These are phyloP conservation scores for Apodemia hepburni DNA, from an alignment of 2,888 invertebrate species.

Conservation along the genomic window DNA sequence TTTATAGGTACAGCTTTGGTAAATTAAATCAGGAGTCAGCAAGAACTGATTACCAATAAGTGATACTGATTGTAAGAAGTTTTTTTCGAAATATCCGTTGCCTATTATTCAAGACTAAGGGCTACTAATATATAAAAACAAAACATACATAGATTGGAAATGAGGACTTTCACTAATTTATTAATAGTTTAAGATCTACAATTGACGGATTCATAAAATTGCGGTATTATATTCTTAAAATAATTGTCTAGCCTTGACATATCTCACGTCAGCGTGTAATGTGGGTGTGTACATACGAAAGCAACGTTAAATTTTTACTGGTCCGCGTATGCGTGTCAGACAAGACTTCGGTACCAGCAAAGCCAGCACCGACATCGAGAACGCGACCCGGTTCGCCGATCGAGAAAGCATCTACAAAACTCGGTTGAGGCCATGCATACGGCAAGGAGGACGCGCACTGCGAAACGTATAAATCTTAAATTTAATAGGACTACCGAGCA, in stretches of 20 bases:
- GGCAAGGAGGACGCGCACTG: constrained; percentile 56
- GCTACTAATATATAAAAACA: no score
- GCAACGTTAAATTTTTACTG: constrained; percentile 36
- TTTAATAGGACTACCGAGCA: background rate
- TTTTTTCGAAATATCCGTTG: no score
- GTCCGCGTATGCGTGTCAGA: constrained; percentile 40
- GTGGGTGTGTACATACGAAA: constrained; percentile 42
- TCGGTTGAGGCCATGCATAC: constrained; percentile 75
- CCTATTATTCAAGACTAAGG: no score
- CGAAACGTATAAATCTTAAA: constrained; percentile 21
- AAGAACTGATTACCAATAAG: no score
- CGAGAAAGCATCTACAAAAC: constrained; percentile 80
- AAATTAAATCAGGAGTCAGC: no score
- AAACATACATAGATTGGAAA: no score
- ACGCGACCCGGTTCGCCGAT: constrained; percentile 76
- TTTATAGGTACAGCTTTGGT: no score
- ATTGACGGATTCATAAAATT: background rate
- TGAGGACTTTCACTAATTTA: background rate
- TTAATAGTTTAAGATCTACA: background rate
- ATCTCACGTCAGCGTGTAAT: constrained; percentile 38
- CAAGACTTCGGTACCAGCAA: constrained; percentile 32
- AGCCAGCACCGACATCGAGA: constrained; percentile 65
- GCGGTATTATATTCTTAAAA: constrained; percentile 38
- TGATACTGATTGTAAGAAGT: no score
- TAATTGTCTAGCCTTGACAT: constrained; percentile 58